Base-by-base conservation (phyloP, 64 coral and sea anemone species). In the Dendronephthya gigantea region DNA sequence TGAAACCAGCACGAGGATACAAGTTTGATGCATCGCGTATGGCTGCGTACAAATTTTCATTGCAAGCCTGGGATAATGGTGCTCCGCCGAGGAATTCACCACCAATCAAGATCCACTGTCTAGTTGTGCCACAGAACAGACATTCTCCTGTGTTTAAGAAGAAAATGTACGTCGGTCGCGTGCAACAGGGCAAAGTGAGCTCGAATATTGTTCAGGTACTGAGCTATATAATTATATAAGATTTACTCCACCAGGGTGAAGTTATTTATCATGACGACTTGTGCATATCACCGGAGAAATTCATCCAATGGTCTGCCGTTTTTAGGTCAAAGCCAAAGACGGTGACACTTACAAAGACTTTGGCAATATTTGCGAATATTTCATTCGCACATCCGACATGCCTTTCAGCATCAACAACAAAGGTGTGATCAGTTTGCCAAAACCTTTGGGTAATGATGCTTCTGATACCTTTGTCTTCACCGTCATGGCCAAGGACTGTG, bases 401-500 rank as follows among this genome's bases (percentile, higher is more conserved):
- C 87, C 89, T 81, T 98, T 98, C 82, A 87, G 81, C 23, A 83
- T 98, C 7, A 87, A 74, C 56, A 84, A 87, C 38, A 49, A 87
- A 43, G 95, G 95, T 82, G 35, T 93, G 5, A 45, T 98, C 27
- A 90, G 90, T 62, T 51, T 93, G 7, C 34, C 85, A 7, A 40
- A 81, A 14, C 89, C 95, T 9, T 75, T 98, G 22, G 95, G 84
- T 3, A 62, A 32, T 22, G 90, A 91, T 1, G 84, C 89, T 29
- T 59, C 83, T 72, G 52, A 83, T 45, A 68, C 81, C 32, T 98
- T 90, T 68, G 81, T 76, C 16, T 98, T 98, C 40, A 38, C 84
- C 65, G 90, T 98, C 38, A 82, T 90, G 55, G 95, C 95, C 23
- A 43, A 91, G 22, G 95, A 98, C 70, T 98, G 95, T 69, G 89